Conservation (phyloP, 2,797 vertebrate species). For the Chaetodon trifasciatus region DNA sequence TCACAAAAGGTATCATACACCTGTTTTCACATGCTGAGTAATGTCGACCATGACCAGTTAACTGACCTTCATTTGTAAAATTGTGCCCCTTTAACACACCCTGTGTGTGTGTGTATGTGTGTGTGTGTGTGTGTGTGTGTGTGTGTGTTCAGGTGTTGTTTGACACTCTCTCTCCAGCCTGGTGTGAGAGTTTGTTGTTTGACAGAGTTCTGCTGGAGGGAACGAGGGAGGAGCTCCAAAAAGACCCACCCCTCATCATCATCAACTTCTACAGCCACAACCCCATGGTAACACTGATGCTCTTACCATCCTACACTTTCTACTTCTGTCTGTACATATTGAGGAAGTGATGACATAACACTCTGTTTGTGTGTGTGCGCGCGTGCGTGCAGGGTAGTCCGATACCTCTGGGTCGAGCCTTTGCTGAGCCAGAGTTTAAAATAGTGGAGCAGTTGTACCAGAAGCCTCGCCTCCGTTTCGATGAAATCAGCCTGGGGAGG, state of each 20-base stretch:
- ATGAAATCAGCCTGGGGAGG: slow-evolving; percentile 89
- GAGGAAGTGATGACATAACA: neutral
- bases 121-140: slow-evolving; percentile 15
- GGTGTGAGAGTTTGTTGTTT: slow-evolving; percentile 92
- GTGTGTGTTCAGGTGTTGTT: slow-evolving; percentile 84
- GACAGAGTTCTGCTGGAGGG: slow-evolving; percentile 93
- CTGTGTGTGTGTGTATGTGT: neutral
- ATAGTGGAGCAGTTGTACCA: slow-evolving; percentile 87
- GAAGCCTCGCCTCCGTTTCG: slow-evolving; percentile 89
- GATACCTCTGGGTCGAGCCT: slow-evolving; percentile 89
- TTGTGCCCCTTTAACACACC: neutral
- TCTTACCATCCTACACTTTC: neutral
- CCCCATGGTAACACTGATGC: slow-evolving; percentile 85
- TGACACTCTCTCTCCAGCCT: slow-evolving; percentile 93
- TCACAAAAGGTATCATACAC: too few species aligned
- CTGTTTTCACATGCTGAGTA: neutral
- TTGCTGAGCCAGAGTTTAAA: slow-evolving; percentile 91
- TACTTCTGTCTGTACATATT: neutral
- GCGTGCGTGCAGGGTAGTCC: slow-evolving; percentile 82
- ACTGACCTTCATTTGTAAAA: neutral
- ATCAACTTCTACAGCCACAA: slow-evolving; percentile 91
- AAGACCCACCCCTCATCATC: slow-evolving; percentile 90
- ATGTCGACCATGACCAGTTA: neutral
- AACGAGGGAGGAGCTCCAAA: slow-evolving; percentile 88
- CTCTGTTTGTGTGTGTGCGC: neutral